A percentile compares a stretch with the other conserved stretches of the same genome.
Evolutionary conservation across 1,140 invertebrate genomes (phyloP).

Genomic region (Acromyrmex heyeri): DNA sequence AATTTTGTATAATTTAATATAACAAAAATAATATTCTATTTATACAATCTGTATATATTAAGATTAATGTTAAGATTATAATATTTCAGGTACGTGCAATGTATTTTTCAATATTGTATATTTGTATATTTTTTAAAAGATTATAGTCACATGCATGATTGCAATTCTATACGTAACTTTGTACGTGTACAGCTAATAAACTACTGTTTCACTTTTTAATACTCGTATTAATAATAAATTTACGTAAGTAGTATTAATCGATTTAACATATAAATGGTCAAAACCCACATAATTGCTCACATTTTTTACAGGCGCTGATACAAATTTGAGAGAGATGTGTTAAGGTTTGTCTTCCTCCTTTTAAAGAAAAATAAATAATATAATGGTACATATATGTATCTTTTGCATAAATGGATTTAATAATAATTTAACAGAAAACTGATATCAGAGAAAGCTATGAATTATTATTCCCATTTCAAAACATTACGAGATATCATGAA

Average conservation of each 20-base stretch:
- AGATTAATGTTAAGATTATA: background rate
- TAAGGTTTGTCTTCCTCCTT: background rate
- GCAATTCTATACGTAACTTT: background rate
- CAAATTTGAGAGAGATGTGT: background rate
- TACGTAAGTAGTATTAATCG: background rate
- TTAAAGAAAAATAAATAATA: background rate
- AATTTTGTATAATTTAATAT: background rate
- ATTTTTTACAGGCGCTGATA: background rate
- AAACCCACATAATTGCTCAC: background rate
- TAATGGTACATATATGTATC: background rate
- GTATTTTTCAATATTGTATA: background rate
- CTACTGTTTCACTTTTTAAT: background rate
- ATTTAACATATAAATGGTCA: background rate
- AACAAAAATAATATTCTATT: background rate
- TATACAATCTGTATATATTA: background rate
- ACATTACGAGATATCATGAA: background rate
- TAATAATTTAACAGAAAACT: background rate
- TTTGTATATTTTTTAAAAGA: background rate
- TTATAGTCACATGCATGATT: background rate
- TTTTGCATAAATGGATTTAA: constrained; percentile 2
- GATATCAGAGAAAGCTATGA: background rate
- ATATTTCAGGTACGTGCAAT: background rate
- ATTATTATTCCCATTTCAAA: background rate
- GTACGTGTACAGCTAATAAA: background rate
- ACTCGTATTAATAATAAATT: background rate